phyloP scores from a whole-genome alignment of 1,140 invertebrate genomes.

The Anadara kagoshimensis region DNA sequence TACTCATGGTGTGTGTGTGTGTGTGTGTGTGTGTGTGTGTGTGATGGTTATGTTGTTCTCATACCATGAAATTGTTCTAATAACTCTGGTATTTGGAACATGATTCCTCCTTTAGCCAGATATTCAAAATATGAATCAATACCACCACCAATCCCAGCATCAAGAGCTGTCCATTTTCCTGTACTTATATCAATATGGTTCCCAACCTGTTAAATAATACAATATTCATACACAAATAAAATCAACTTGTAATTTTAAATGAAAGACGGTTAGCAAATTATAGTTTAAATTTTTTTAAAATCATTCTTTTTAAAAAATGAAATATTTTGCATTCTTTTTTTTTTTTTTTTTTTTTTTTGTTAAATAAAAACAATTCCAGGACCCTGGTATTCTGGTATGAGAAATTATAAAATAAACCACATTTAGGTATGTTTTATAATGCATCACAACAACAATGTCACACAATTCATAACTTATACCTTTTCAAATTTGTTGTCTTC shows the following conservation, averaged over 20 bases:
- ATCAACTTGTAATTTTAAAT: too few relatives aligned
- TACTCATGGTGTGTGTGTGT: neutral
- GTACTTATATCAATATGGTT: conserved; percentile 98
- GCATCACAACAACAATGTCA: too few relatives aligned
- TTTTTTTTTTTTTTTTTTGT: too few relatives aligned
- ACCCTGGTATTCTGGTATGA: too few relatives aligned
- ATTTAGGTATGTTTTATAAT: too few relatives aligned
- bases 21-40: neutral
- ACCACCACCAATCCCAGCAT: conserved; percentile 92
- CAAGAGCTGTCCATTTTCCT: conserved; percentile 97
- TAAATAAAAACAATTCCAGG: too few relatives aligned
- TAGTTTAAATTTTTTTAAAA: too few relatives aligned
- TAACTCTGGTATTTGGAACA: conserved; percentile 86
- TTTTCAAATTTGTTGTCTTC: too few relatives aligned
- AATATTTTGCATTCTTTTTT: neutral
- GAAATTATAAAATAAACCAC: too few relatives aligned
- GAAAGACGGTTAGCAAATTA: too few relatives aligned
- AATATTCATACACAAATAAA: neutral
- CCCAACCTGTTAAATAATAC: conserved; percentile 79
- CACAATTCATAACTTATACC: too few relatives aligned
- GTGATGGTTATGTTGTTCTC: neutral
- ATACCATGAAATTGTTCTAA: conserved; percentile 89
- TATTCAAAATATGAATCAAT: conserved; percentile 99
- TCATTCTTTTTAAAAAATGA: too few relatives aligned
- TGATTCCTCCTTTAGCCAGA: conserved; percentile 92